phyloP scores from a whole-genome alignment of 2,888 invertebrate species.

The Agrotis ipsilon region DNA sequence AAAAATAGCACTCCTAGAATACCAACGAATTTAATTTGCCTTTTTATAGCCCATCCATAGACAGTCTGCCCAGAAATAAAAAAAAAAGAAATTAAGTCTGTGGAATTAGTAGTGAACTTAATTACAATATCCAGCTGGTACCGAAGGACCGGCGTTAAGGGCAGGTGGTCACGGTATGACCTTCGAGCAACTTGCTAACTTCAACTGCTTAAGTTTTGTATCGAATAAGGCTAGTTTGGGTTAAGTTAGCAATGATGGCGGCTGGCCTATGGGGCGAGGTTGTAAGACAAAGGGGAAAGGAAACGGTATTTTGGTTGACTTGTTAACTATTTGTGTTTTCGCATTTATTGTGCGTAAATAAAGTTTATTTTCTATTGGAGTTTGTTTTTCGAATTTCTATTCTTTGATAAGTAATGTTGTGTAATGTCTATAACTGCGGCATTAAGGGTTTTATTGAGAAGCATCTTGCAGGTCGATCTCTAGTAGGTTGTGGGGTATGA shows the following conservation, averaged over 20 bases:
- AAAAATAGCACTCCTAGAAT: slow-evolving; percentile 7
- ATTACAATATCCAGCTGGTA: slow-evolving; percentile 62
- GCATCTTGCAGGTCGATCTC: no score
- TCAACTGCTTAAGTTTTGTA: slow-evolving; percentile 51
- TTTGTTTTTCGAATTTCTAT: not conserved
- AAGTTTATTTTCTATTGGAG: not conserved
- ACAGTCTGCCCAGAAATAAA: slow-evolving; percentile 13
- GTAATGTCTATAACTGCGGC: not conserved
- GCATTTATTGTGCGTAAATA: no score
- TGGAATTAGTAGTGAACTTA: slow-evolving; percentile 53
- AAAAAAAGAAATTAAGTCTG: slow-evolving; percentile 50
- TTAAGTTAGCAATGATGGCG: slow-evolving; percentile 23
- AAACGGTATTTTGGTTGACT: slow-evolving; percentile 1
- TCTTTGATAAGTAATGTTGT: not conserved
- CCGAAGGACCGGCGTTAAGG: slow-evolving; percentile 39
- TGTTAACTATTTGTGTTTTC: not conserved
- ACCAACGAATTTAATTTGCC: slow-evolving; percentile 22
- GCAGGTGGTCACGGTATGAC: slow-evolving; percentile 53
- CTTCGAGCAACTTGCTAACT: slow-evolving; percentile 48
- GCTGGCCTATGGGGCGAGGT: slow-evolving; percentile 10
- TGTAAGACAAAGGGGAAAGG: not conserved
- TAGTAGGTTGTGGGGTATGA: no score
- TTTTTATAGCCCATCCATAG: slow-evolving; percentile 19
- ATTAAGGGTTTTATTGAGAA: no score
- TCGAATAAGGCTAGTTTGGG: slow-evolving; percentile 50